Evolutionary conservation across 2,888 invertebrate species (phyloP).

Genomic region (Phengaris arion): DNA sequence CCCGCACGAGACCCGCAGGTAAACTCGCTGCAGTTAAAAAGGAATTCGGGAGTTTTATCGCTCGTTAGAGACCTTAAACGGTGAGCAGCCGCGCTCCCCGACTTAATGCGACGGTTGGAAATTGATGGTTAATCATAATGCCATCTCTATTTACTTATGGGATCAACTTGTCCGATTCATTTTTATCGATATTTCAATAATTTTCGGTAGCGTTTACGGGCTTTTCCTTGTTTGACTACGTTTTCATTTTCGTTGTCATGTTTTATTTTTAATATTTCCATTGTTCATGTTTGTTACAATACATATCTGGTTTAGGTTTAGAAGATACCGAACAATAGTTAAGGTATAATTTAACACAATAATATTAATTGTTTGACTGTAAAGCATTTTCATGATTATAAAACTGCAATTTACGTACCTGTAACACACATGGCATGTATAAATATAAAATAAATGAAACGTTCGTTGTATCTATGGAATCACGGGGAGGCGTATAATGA

Average conservation of each 20-base stretch:
- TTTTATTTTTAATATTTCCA: too few species aligned
- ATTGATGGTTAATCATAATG: constrained; percentile 32
- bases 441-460: background rate
- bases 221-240: background rate
- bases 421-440: too few species aligned
- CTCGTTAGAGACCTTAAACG: constrained; percentile 73
- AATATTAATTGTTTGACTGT: too few species aligned
- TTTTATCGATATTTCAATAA: constrained; percentile 7
- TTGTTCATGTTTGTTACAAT: too few species aligned
- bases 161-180: constrained; percentile 14
- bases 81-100: constrained; percentile 38
- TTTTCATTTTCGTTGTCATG: background rate
- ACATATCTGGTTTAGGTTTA: too few species aligned
- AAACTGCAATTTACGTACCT: too few species aligned
- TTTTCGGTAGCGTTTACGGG: background rate
- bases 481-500: constrained; percentile 19
- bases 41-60: constrained; percentile 72
- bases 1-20: constrained; percentile 59
- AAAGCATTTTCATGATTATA: too few species aligned
- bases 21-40: constrained; percentile 73
- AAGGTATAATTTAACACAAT: too few species aligned
- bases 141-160: constrained; percentile 27
- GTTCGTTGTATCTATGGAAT: background rate
- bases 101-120: constrained; percentile 27
- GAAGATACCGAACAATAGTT: too few species aligned